Conservation (phyloP, 2,797 vertebrate genomes). For the Arremon brunneinucha region DNA sequence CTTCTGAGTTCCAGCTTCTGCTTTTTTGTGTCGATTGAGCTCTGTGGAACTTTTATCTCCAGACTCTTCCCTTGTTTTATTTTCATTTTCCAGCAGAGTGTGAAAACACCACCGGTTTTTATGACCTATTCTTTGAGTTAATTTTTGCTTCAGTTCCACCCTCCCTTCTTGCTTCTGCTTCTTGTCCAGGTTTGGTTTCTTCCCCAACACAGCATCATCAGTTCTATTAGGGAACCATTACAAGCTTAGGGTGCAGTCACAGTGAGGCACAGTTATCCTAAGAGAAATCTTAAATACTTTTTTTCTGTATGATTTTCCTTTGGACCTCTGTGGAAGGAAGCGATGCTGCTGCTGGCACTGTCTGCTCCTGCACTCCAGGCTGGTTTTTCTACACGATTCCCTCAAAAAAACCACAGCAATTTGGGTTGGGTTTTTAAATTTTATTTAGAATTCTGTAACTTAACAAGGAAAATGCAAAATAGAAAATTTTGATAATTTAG, state of each 20-base stretch:
- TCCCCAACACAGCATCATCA: fast-evolving
- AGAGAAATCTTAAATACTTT: background rate
- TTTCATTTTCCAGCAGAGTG: background rate
- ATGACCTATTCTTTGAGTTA: background rate
- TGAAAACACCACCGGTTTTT: background rate
- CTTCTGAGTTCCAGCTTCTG: background rate
- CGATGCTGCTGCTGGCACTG: background rate
- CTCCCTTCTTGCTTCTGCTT: background rate
- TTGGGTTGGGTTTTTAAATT: fast-evolving
- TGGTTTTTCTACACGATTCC: background rate
- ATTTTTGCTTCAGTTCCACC: background rate
- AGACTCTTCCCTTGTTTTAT: background rate
- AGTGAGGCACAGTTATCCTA: background rate
- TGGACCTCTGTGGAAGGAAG: background rate
- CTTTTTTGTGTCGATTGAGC: background rate
- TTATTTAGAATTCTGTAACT: background rate
- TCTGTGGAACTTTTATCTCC: background rate
- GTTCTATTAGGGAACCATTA: fast-evolving
- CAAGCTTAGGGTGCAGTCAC: background rate
- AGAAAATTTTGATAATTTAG: background rate
- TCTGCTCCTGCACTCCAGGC: background rate
- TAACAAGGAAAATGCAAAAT: background rate
- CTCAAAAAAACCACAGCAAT: background rate
- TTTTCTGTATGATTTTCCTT: background rate
- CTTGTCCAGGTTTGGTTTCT: background rate